Evolutionary conservation across 2,113 vertebrate genomes (phyloP).

Genomic region (Galemys pyrenaicus): DNA sequence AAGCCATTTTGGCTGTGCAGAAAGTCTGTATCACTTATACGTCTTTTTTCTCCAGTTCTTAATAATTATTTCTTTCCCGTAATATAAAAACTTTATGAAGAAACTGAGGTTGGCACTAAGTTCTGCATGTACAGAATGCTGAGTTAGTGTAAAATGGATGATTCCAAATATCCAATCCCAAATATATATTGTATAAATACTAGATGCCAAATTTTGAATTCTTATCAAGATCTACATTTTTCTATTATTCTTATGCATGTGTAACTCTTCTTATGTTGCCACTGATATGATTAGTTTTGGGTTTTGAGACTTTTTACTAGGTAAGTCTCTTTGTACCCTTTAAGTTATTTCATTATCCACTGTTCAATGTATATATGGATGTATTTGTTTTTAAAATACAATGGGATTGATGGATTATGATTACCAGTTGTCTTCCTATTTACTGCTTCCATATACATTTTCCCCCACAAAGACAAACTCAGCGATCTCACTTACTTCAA

Average conservation of each 20-base stretch:
- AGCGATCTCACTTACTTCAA: background rate
- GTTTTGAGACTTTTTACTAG: background rate
- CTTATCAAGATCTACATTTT: background rate
- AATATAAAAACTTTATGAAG: constrained; percentile 54
- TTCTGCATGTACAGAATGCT: background rate
- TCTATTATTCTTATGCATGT: background rate
- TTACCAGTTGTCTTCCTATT: background rate
- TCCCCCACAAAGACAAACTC: background rate
- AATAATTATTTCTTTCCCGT: constrained; percentile 43
- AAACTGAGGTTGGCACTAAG: background rate
- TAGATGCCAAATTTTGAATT: background rate
- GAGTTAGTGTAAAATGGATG: background rate
- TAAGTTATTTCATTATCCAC: background rate
- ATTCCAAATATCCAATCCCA: background rate
- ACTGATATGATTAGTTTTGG: background rate
- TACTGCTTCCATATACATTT: background rate
- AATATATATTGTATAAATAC: background rate
- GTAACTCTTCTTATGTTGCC: background rate
- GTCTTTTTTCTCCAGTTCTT: constrained; percentile 40
- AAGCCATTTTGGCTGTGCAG: background rate
- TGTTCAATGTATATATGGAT: background rate
- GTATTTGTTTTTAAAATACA: background rate
- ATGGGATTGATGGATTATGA: background rate
- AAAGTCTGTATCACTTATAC: background rate
- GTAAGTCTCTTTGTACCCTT: background rate